Conservation (phyloP, 2,113 vertebrate genomes). For the Bettongia penicillata region DNA sequence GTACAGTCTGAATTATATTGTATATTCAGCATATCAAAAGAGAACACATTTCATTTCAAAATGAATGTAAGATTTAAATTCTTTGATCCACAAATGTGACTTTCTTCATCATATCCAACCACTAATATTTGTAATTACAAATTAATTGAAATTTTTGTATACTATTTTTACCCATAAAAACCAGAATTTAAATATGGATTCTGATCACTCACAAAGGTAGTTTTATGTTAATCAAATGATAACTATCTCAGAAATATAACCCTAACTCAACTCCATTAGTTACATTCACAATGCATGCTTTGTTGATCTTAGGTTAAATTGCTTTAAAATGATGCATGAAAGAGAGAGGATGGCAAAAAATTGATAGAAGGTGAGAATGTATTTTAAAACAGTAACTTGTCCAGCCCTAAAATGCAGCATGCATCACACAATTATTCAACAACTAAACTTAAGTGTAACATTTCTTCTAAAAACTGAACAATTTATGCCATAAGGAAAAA, state of each 20-base stretch:
- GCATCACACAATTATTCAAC: neutral
- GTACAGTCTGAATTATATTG: neutral
- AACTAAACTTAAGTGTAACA: neutral
- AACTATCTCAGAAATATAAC: constrained; percentile 38
- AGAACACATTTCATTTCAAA: neutral
- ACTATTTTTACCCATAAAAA: neutral
- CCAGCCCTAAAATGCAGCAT: neutral
- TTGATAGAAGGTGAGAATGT: neutral
- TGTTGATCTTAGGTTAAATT: constrained; percentile 21
- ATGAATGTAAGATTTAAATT: neutral
- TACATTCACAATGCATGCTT: constrained; percentile 15
- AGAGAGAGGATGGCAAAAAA: neutral
- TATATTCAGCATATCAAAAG: neutral
- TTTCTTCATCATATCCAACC: constrained; percentile 25
- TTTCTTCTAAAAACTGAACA: constrained; percentile 17
- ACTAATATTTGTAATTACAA: constrained; percentile 12
- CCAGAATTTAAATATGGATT: constrained; percentile 42
- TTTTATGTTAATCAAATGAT: neutral
- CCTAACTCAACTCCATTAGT: constrained; percentile 34
- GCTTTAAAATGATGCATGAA: constrained; percentile 45
- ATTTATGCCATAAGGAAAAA: constrained; percentile 44
- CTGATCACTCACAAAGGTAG: constrained; percentile 1
- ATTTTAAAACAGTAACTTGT: constrained; percentile 19
- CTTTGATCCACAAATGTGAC: constrained; percentile 11
- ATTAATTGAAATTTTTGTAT: constrained; percentile 36